Percentiles rank a stretch among this genome's conserved stretches.
phyloP scores from a whole-genome alignment of 2,797 vertebrate genomes.

The Periophthalmus magnuspinnatus region DNA sequence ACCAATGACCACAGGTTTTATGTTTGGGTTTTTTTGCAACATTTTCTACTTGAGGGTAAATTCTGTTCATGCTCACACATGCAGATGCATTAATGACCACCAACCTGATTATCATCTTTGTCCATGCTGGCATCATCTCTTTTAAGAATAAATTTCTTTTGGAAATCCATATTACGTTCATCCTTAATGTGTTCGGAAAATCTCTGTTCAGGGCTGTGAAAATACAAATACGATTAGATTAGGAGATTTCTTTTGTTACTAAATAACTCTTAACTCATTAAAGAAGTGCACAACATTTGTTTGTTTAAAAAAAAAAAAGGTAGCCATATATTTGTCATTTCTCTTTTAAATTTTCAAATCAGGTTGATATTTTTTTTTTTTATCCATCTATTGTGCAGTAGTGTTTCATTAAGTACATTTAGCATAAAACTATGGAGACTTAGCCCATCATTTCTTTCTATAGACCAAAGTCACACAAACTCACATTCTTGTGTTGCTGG shows the following conservation, averaged over 20 bases:
- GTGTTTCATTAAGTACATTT: not conserved
- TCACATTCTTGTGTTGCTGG: conserved; percentile 96
- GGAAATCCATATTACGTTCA: conserved; percentile 93
- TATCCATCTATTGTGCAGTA: not conserved
- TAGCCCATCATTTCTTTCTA: not conserved
- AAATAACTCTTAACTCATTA: not conserved
- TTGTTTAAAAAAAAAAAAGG: too few species aligned
- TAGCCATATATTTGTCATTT: not conserved
- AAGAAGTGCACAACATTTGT: too few species aligned
- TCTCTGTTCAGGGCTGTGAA: conserved; percentile 91
- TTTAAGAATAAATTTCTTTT: conserved; percentile 97
- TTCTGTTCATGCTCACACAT: not conserved
- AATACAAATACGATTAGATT: conserved; percentile 18
- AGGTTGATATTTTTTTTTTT: too few species aligned
- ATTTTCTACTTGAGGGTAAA: not conserved
- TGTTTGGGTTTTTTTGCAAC: not conserved
- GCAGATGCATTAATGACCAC: not conserved
- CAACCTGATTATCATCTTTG: conserved; percentile 97
- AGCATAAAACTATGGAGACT: not conserved
- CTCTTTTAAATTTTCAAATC: too few species aligned
- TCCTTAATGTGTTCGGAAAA: conserved; percentile 99
- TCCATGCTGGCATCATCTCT: conserved; percentile 97
- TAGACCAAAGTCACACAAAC: conserved; percentile 25
- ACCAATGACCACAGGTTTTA: not conserved
- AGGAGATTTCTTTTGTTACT: not conserved